These are phyloP conservation scores for Mayetiola destructor DNA, from an alignment of 2,888 invertebrate species.

Conservation along the genomic window DNA sequence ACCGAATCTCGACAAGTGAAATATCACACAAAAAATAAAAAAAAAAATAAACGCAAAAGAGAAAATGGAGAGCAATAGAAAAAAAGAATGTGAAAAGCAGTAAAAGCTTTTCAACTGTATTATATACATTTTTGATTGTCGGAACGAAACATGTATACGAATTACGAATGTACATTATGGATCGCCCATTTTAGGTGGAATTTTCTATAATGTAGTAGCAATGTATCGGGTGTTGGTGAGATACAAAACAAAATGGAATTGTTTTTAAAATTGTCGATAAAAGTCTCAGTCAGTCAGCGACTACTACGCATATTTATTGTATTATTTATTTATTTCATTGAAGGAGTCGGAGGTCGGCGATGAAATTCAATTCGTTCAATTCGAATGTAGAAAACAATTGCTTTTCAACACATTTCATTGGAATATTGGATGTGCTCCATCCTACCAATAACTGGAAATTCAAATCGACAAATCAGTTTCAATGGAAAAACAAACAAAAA, in stretches of 20 bases:
- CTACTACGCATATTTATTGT: conserved; percentile 9
- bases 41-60: background rate
- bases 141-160: background rate
- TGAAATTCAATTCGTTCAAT: background rate
- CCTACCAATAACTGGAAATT: background rate
- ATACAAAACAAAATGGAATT: background rate
- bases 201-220: no score
- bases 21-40: no score
- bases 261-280: background rate
- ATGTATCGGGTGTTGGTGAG: background rate
- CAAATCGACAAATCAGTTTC: conserved; percentile 3
- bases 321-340: background rate
- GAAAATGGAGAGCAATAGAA: no score
- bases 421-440: background rate
- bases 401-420: conserved; percentile 8
- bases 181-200: no score
- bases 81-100: background rate
- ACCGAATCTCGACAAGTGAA: no score
- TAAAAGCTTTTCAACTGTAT: conserved; percentile 9
- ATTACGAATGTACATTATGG: background rate
- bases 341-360: background rate
- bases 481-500: background rate
- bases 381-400: conserved; percentile 10
- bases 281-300: background rate
- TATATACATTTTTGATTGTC: no score